These are phyloP conservation scores for Gastracanthus pulcherrimus DNA, from an alignment of 2,888 invertebrate genomes.

Conservation along the genomic window DNA sequence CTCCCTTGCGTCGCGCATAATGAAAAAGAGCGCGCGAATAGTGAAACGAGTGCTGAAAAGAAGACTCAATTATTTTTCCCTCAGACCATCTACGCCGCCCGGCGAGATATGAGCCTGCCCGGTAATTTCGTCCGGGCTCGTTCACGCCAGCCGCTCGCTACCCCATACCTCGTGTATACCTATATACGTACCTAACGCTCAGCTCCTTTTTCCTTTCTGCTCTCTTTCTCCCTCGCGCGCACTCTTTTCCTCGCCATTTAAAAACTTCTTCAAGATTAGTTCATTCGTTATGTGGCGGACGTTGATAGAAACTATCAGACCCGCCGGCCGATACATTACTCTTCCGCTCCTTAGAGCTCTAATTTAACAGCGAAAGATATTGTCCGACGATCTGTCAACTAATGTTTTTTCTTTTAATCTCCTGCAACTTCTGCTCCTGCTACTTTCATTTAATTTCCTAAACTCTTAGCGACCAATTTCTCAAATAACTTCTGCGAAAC, in stretches of 20 bases:
- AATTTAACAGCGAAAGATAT: conserved; percentile 52
- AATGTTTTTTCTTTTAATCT: conserved; percentile 23
- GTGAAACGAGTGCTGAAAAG: conserved; percentile 61
- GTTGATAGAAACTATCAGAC: conserved; percentile 57
- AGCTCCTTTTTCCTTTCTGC: neutral
- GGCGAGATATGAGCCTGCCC: conserved; percentile 59
- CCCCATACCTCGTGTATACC: neutral
- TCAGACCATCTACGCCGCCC: conserved; percentile 37
- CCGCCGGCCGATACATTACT: conserved; percentile 52
- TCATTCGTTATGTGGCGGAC: conserved; percentile 57
- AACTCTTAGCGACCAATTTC: no score
- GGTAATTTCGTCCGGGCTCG: conserved; percentile 48
- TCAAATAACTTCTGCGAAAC: no score
- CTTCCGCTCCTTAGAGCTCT: conserved; percentile 41
- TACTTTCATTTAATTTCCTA: no score
- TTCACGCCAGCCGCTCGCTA: conserved; percentile 49
- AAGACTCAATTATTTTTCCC: conserved; percentile 66
- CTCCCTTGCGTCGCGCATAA: conserved; percentile 63
- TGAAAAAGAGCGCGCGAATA: conserved; percentile 66
- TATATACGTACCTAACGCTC: neutral
- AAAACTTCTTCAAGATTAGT: conserved; percentile 62
- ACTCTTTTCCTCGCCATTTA: conserved; percentile 57
- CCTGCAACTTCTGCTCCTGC: conserved; percentile 28
- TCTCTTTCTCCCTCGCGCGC: conserved; percentile 23
- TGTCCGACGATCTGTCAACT: conserved; percentile 51